These are phyloP conservation scores for Cosmopolites sordidus DNA, from an alignment of 2,888 invertebrate genomes.

Conservation along the genomic window DNA sequence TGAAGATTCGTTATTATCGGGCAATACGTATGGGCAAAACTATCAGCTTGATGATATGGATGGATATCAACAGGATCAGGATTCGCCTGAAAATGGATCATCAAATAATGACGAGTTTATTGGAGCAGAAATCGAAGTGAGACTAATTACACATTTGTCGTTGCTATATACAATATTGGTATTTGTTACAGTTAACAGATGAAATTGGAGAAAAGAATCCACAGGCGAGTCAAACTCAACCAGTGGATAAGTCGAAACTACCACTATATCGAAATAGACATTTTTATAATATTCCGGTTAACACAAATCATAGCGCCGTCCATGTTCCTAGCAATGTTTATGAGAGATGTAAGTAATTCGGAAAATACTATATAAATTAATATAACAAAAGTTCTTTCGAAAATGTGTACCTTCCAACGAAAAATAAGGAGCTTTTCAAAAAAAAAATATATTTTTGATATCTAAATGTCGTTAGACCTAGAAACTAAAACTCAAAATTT, in stretches of 20 bases:
- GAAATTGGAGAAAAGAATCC: conserved; percentile 42
- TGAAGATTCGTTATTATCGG: conserved; percentile 35
- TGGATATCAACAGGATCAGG: conserved; percentile 39
- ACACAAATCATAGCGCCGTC: conserved; percentile 78
- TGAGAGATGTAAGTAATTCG: conserved; percentile 74
- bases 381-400: too few species aligned
- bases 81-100: conserved; percentile 23
- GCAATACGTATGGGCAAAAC: conserved; percentile 27
- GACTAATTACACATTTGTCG: not conserved
- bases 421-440: too few species aligned
- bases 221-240: conserved; percentile 48
- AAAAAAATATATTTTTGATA: too few species aligned
- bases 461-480: too few species aligned
- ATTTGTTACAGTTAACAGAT: conserved; percentile 38
- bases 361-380: too few species aligned
- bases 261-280: conserved; percentile 66
- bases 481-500: too few species aligned
- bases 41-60: conserved; percentile 37
- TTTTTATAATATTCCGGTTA: conserved; percentile 74
- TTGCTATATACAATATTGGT: not conserved
- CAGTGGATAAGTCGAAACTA: conserved; percentile 53
- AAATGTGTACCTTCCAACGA: too few species aligned
- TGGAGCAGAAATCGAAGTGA: conserved; percentile 35
- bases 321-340: conserved; percentile 96
- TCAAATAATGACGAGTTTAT: conserved; percentile 30